phyloP scores from a whole-genome alignment of 2,113 vertebrate genomes.

The Phycodurus eques region DNA sequence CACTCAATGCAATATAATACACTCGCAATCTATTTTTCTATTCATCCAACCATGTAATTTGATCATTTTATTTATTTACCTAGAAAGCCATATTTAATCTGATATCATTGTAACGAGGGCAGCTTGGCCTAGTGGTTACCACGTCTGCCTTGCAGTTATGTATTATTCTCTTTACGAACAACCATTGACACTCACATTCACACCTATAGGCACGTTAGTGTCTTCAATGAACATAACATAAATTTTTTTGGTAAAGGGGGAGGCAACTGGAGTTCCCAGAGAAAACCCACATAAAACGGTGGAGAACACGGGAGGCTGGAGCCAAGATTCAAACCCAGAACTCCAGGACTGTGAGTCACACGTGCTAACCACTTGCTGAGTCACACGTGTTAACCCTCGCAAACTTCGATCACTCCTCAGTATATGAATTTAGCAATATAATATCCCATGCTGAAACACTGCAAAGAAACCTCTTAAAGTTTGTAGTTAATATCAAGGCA shows the following conservation, averaged over 20 bases:
- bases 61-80: background rate
- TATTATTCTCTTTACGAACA: too few species aligned
- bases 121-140: background rate
- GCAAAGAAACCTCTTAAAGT: background rate
- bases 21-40: conserved; percentile 2
- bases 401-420: background rate
- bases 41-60: background rate
- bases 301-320: too few species aligned
- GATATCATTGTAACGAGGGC: background rate
- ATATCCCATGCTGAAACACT: background rate
- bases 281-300: background rate
- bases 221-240: too few species aligned
- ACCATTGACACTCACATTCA: too few species aligned
- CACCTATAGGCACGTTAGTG: too few species aligned
- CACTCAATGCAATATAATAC: conserved; percentile 38
- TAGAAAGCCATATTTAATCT: background rate
- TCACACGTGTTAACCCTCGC: background rate
- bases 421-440: background rate
- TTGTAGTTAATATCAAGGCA: conserved; percentile 16
- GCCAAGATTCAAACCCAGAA: too few species aligned
- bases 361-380: background rate
- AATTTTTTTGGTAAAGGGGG: background rate
- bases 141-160: background rate
- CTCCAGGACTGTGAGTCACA: too few species aligned
- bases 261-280: background rate